phyloP scores from a whole-genome alignment of 64 coral and sea anemone genomes.

The Actinia tenebrosa region DNA sequence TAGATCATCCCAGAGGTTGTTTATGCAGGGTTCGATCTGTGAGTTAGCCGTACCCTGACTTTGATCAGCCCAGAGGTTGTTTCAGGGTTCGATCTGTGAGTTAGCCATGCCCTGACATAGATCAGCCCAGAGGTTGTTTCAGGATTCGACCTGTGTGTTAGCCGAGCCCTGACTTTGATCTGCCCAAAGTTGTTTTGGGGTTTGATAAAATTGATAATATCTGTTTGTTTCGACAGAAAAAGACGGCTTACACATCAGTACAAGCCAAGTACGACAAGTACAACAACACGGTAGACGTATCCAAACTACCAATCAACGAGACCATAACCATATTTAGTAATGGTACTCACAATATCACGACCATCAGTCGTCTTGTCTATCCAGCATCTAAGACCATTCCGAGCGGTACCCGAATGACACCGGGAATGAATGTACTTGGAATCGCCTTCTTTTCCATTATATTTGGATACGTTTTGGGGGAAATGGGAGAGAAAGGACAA shows the following conservation, averaged over 20 bases:
- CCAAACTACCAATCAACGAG: slow-evolving; percentile 26
- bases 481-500: slow-evolving; percentile 51
- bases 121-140: no score
- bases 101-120: no score
- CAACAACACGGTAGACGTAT: slow-evolving; percentile 21
- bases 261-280: slow-evolving; percentile 32
- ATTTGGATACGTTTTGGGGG: slow-evolving; percentile 64
- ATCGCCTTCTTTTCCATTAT: slow-evolving; percentile 47
- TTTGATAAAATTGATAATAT: neutral
- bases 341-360: slow-evolving; percentile 41
- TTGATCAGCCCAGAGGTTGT: no score
- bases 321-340: slow-evolving; percentile 19
- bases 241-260: slow-evolving; percentile 22
- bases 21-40: neutral
- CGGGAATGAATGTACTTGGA: slow-evolving; percentile 53
- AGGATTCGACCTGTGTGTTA: no score
- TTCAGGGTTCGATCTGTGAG: no score
- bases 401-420: slow-evolving; percentile 3
- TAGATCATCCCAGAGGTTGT: neutral
- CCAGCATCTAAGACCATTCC: slow-evolving; percentile 36
- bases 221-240: slow-evolving; percentile 27
- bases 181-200: neutral
- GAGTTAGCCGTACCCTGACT: neutral
- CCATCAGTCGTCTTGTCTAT: slow-evolving; percentile 28
- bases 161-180: no score